These are phyloP conservation scores for Diaprepes abbreviatus DNA, from an alignment of 2,888 invertebrate genomes.

Conservation along the genomic window DNA sequence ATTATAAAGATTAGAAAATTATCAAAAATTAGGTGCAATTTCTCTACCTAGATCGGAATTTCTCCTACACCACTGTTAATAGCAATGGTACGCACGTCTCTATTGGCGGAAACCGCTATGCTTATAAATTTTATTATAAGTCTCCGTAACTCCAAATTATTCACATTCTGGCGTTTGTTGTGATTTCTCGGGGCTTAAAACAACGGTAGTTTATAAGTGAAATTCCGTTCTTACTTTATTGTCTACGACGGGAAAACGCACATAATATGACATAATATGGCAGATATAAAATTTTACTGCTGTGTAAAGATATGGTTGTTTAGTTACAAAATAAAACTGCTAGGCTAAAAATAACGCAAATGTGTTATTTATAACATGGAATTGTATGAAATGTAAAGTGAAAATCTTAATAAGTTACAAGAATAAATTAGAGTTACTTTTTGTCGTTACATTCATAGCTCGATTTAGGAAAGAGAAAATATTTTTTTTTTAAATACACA, in stretches of 20 bases:
- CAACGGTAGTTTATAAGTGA: constrained; percentile 32
- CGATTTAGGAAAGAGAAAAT: no score
- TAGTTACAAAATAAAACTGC: neutral
- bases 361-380: neutral
- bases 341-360: no score
- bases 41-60: neutral
- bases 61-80: constrained; percentile 14
- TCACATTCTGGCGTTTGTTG: constrained; percentile 22
- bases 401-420: no score
- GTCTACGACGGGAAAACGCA: constrained; percentile 9
- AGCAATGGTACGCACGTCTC: neutral
- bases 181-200: constrained; percentile 20
- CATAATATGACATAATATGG: constrained; percentile 26
- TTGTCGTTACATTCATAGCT: no score
- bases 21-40: no score
- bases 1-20: no score
- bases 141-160: constrained; percentile 23
- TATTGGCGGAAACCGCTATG: constrained; percentile 16
- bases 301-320: neutral
- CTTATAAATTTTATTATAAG: constrained; percentile 14
- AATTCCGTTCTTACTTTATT: constrained; percentile 20
- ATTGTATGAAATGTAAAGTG: no score
- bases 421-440: no score
- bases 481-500: no score
- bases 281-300: constrained; percentile 5